phyloP scores from a whole-genome alignment of 2,888 invertebrate genomes.

The Caenorhabditis sp. region DNA sequence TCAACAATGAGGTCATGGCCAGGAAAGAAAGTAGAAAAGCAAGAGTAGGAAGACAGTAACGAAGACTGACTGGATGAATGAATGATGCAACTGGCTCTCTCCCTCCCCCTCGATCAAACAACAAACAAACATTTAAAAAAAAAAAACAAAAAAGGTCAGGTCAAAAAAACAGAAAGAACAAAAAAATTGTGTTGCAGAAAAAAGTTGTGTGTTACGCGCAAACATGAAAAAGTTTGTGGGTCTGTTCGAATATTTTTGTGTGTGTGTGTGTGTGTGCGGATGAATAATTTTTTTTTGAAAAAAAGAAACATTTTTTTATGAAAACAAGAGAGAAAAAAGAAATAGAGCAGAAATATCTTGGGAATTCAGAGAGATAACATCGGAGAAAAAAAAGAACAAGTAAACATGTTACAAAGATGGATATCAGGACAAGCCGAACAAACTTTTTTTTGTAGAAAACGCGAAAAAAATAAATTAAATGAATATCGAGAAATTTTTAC shows the following conservation, averaged over 20 bases:
- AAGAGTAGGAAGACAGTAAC: neutral
- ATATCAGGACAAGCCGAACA: neutral
- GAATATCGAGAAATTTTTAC: too few species aligned
- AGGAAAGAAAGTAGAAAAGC: neutral
- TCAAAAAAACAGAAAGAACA: too few species aligned
- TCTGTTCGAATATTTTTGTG: too few species aligned
- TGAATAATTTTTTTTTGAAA: neutral
- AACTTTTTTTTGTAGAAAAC: neutral
- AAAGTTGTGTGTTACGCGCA: too few species aligned
- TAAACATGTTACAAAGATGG: neutral
- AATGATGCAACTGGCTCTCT: neutral
- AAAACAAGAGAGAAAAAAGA: neutral
- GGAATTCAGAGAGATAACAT: neutral
- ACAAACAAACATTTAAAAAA: too few species aligned
- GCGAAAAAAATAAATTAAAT: too few species aligned
- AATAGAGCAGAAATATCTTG: neutral
- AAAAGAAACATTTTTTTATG: neutral
- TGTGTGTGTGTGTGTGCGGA: too few species aligned
- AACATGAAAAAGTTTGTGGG: too few species aligned
- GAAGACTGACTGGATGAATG: neutral
- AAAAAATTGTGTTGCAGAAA: too few species aligned
- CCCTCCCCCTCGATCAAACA: too few species aligned
- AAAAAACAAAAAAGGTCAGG: too few species aligned
- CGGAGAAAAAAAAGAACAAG: neutral
- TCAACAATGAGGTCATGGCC: slow-evolving; percentile 35